A percentile compares a stretch with the other conserved stretches of the same genome.
These are phyloP conservation scores for Drosophila tani DNA, from an alignment of 1,140 invertebrate species.

Conservation along the genomic window DNA sequence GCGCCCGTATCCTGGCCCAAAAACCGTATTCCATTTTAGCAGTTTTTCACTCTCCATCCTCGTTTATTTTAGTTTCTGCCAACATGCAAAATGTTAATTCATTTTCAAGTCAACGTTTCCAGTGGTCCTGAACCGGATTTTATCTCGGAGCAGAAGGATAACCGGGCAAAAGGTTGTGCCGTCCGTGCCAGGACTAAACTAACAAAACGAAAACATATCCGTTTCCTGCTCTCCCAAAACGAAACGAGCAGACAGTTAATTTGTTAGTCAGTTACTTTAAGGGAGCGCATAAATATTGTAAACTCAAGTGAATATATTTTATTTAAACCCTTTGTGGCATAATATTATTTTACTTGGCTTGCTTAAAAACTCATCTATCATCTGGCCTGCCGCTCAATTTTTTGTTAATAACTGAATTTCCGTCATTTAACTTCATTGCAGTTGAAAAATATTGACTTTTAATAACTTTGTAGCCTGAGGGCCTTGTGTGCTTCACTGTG, in stretches of 20 bases:
- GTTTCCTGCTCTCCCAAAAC: conserved; percentile 34
- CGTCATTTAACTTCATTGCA: conserved; percentile 72
- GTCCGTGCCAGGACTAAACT: conserved; percentile 7
- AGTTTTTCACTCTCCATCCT: conserved; percentile 27
- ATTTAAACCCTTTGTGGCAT: neutral
- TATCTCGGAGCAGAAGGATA: conserved; percentile 61
- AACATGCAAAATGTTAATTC: conserved; percentile 82
- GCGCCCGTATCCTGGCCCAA: conserved; percentile 29
- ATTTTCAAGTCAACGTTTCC: conserved; percentile 65
- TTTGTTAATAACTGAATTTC: conserved; percentile 73
- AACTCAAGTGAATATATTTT: conserved; percentile 1
- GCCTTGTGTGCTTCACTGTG: conserved; percentile 45
- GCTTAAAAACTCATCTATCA: conserved; percentile 64
- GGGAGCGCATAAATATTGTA: conserved; percentile 7
- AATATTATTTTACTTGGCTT: conserved; percentile 20
- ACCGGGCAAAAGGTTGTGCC: conserved; percentile 56
- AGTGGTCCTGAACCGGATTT: conserved; percentile 68
- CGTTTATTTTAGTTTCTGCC: conserved; percentile 30
- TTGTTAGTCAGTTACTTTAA: conserved; percentile 19
- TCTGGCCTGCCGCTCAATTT: conserved; percentile 31
- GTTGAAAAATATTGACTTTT: conserved; percentile 73
- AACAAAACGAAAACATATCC: conserved; percentile 58
- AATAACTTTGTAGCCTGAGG: conserved; percentile 60
- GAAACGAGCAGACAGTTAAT: conserved; percentile 18
- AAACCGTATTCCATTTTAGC: conserved; percentile 21